A percentile compares a stretch with the other conserved stretches of the same genome.
These are phyloP conservation scores for Dendrolimus houi DNA, from an alignment of 2,888 invertebrate genomes.

Conservation along the genomic window DNA sequence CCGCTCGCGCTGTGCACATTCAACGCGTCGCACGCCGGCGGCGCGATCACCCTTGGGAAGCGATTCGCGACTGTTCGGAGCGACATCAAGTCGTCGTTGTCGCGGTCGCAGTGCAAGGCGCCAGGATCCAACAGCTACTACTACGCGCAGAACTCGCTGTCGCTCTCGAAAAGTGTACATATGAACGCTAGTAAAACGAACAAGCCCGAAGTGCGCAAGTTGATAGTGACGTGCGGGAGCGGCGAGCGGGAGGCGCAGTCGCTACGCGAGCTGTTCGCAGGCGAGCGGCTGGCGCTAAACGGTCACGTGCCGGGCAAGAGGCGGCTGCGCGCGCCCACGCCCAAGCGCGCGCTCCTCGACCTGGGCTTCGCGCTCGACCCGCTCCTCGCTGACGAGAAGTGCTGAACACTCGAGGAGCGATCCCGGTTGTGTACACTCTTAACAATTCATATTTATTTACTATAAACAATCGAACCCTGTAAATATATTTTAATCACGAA, in stretches of 20 bases:
- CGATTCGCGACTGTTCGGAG: slow-evolving; percentile 66
- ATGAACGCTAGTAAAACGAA: slow-evolving; percentile 59
- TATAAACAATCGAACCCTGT: slow-evolving; percentile 52
- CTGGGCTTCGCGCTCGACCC: slow-evolving; percentile 65
- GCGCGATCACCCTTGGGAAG: slow-evolving; percentile 71
- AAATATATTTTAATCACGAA: slow-evolving; percentile 53
- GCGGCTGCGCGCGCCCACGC: slow-evolving; percentile 3
- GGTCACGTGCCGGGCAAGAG: slow-evolving; percentile 31
- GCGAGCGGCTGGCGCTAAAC: slow-evolving; percentile 42
- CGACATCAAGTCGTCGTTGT: slow-evolving; percentile 64
- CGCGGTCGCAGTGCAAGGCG: slow-evolving; percentile 52
- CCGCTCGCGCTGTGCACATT: slow-evolving; percentile 76
- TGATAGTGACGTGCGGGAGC: slow-evolving; percentile 56
- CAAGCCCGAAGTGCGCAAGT: slow-evolving; percentile 67
- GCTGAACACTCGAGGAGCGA: slow-evolving; percentile 49
- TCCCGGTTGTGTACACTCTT: slow-evolving; percentile 64
- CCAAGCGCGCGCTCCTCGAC: slow-evolving; percentile 36
- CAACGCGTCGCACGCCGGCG: slow-evolving; percentile 75
- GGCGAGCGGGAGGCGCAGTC: slow-evolving; percentile 22
- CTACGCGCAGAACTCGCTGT: slow-evolving; percentile 48
- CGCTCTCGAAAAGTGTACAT: slow-evolving; percentile 61
- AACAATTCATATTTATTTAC: slow-evolving; percentile 68
- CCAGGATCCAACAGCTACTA: slow-evolving; percentile 48
- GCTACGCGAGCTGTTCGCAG: slow-evolving; percentile 46
- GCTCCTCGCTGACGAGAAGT: slow-evolving; percentile 69